A percentile compares a stretch with the other conserved stretches of the same genome.
Conservation (phyloP, 2,113 vertebrate species). For the Notechis scutatus region DNA sequence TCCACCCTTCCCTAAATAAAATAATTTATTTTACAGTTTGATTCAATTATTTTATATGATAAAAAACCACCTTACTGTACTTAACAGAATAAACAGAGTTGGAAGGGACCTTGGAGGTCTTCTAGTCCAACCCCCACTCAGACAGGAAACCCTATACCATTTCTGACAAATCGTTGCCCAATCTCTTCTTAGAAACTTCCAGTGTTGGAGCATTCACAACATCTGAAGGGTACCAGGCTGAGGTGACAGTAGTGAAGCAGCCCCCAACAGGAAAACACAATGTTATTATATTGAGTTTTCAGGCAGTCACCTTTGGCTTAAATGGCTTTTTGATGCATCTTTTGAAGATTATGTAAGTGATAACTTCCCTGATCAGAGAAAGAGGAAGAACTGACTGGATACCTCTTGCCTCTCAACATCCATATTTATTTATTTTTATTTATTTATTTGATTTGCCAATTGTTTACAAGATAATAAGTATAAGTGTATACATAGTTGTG, state of each 20-base stretch:
- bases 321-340: neutral
- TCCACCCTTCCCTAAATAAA: neutral
- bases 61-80: neutral
- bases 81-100: too few species aligned
- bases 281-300: neutral
- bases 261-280: neutral
- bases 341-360: neutral
- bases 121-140: too few species aligned
- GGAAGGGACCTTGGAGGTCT: too few species aligned
- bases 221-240: neutral
- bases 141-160: too few species aligned
- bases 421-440: too few species aligned
- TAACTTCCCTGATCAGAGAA: constrained; percentile 13
- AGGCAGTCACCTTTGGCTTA: neutral
- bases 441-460: too few species aligned
- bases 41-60: neutral
- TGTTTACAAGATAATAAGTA: too few species aligned
- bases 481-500: too few species aligned
- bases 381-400: constrained; percentile 34
- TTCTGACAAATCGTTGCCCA: too few species aligned
- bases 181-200: too few species aligned
- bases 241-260: neutral
- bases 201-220: too few species aligned
- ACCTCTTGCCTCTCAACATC: constrained; percentile 97
- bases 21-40: neutral